Evolutionary conservation across 2,113 vertebrate genomes (phyloP).

Genomic region (Indicator maculatus): DNA sequence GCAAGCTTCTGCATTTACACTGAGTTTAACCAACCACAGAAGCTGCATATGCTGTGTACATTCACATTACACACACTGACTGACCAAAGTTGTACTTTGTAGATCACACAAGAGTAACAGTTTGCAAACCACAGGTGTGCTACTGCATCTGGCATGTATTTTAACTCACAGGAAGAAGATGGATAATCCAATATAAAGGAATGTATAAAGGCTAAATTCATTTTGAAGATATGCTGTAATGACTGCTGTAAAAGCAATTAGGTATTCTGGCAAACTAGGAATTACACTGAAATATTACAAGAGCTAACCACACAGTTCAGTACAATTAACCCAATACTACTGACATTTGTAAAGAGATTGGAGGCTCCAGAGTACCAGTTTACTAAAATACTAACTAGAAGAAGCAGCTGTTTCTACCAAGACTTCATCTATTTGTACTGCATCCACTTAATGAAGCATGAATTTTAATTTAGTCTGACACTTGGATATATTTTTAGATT

Average conservation of each 20-base stretch:
- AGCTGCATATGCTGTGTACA: not conserved
- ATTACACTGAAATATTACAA: not conserved
- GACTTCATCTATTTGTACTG: not conserved
- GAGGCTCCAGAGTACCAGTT: not conserved
- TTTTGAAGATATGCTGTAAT: not conserved
- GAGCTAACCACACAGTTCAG: not conserved
- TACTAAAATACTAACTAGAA: not conserved
- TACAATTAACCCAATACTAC: not conserved
- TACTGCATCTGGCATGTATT: not conserved
- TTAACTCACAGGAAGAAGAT: not conserved
- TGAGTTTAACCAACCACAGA: not conserved
- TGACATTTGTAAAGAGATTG: not conserved
- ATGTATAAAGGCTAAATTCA: not conserved
- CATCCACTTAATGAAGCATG: not conserved
- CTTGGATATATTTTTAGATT: constrained; percentile 22
- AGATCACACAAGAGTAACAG: not conserved
- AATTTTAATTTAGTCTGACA: constrained; percentile 55
- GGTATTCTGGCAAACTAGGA: not conserved
- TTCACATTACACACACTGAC: not conserved
- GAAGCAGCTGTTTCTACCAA: not conserved
- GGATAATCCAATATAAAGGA: not conserved
- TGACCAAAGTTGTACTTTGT: not conserved
- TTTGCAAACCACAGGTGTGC: not conserved
- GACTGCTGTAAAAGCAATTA: not conserved
- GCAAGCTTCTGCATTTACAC: not conserved